These are phyloP conservation scores for Acanthurus tractus DNA, from an alignment of 2,797 vertebrate genomes.

Conservation along the genomic window DNA sequence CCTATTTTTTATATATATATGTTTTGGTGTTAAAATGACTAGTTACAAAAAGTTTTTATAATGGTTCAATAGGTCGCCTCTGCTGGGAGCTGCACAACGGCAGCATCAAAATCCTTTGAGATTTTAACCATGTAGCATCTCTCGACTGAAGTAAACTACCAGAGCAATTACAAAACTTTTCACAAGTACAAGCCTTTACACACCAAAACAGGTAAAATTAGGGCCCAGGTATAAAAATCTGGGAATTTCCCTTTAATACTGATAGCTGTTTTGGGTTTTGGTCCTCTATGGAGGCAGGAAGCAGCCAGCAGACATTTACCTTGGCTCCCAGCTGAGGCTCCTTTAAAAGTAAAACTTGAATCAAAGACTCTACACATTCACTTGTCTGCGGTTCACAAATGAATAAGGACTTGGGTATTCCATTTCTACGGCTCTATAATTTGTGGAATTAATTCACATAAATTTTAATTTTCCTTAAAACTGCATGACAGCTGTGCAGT, in stretches of 20 bases:
- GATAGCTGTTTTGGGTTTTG: slow-evolving; percentile 64
- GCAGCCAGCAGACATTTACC: slow-evolving; percentile 62
- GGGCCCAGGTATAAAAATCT: too few relatives aligned
- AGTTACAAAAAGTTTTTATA: too few relatives aligned
- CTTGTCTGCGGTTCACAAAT: slow-evolving; percentile 70
- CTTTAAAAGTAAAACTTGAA: slow-evolving; percentile 67
- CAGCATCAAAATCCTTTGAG: too few relatives aligned
- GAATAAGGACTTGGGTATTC: slow-evolving; percentile 53
- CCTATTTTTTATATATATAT: too few relatives aligned
- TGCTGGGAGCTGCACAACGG: too few relatives aligned
- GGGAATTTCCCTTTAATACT: slow-evolving; percentile 24
- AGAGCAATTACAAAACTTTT: too few relatives aligned
- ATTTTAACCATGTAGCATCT: too few relatives aligned
- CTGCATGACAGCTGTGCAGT: slow-evolving; percentile 12
- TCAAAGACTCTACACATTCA: slow-evolving; percentile 57
- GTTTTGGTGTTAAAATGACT: too few relatives aligned
- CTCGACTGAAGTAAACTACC: too few relatives aligned
- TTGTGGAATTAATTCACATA: slow-evolving; percentile 64
- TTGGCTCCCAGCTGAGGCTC: slow-evolving; percentile 53
- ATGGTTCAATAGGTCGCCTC: too few relatives aligned
- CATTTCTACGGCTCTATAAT: slow-evolving; percentile 60
- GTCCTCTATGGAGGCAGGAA: slow-evolving; percentile 54
- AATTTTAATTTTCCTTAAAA: slow-evolving; percentile 54
- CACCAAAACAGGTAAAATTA: too few relatives aligned
- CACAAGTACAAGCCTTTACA: too few relatives aligned